A percentile compares a stretch with the other conserved stretches of the same genome.
phyloP scores from a whole-genome alignment of 2,797 vertebrate species.

The Chloroceryle amazona region DNA sequence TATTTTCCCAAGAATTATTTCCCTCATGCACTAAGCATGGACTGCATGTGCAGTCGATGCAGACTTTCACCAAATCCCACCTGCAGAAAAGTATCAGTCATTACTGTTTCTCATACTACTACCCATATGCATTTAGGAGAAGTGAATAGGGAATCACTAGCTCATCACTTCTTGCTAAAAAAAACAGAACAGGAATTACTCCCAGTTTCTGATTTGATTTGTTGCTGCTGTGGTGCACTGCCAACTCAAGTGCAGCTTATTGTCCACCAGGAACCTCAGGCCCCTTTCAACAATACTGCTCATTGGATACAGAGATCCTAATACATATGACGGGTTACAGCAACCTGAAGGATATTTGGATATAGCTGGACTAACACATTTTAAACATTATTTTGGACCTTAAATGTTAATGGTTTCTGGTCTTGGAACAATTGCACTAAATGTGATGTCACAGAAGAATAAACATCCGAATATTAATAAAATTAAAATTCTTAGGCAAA shows the following conservation, averaged over 20 bases:
- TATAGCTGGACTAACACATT: background rate
- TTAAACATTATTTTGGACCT: background rate
- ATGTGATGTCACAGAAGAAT: background rate
- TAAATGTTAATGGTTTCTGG: background rate
- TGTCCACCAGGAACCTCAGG: background rate
- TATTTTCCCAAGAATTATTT: background rate
- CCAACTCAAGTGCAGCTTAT: background rate
- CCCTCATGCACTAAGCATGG: background rate
- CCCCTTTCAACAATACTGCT: background rate
- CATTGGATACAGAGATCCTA: accelerated
- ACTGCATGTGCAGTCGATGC: background rate
- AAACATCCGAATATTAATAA: background rate
- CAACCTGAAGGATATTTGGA: background rate
- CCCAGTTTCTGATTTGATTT: background rate
- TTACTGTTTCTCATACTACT: background rate
- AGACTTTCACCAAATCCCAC: background rate
- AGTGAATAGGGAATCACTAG: background rate
- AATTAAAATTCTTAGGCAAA: background rate
- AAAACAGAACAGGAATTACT: background rate
- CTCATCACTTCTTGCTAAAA: background rate
- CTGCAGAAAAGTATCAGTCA: background rate
- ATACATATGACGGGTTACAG: background rate
- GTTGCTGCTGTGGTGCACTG: background rate
- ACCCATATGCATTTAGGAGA: background rate
- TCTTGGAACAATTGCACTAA: background rate